Base-by-base conservation (phyloP, 2,797 vertebrate genomes). In the Gallinago nigripennis region DNA sequence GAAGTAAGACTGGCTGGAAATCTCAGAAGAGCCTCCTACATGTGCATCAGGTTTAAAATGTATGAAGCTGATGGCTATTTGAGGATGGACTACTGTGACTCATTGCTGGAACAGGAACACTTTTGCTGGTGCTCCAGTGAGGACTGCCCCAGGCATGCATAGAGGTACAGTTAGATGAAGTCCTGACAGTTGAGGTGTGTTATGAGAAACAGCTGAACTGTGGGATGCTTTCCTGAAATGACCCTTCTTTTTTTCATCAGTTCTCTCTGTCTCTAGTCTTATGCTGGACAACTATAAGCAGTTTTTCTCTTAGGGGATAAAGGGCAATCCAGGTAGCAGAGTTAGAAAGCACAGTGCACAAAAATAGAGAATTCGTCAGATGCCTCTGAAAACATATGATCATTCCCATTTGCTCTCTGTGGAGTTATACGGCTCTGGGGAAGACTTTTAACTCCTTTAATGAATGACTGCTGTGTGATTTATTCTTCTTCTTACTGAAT, bases 311-410 rank as follows among this genome's bases (percentile, higher is more conserved):
- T 5, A 3, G 27, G 39, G 6, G 9, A 1, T 13, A 57, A 63
- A 60, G 25, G 58, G 16, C 23, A 53, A 76, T 81, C 21, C 12
- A 5, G 80, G 73, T 31, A 70, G 48, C 79, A 37, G 45, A 75
- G 56, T 30, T 64, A 73, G 30, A 72, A 90, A 82, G 39, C 3
- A 14, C 81, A 88, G 48, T 8, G 43, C 33, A 61, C 65, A 66
- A 66, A 94, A 92, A 14, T 4, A 86, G 56, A 78, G 58, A 77
- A 85, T 80, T 68, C 30, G n/a, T 63, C 70, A 75, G 71, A 31
- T 70, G 45, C 43, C 31, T 84, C 92, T 60, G 72, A 60, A 88
- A 92, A 87, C 14, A 37, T 0, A 1, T 50, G 20, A 41, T 50
- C 21, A 21, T 65, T 66, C 53, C 53, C n/a, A 51, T 83, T 57